Base-by-base conservation (phyloP, 2,113 vertebrate species). In the Lampris megalopsis region DNA sequence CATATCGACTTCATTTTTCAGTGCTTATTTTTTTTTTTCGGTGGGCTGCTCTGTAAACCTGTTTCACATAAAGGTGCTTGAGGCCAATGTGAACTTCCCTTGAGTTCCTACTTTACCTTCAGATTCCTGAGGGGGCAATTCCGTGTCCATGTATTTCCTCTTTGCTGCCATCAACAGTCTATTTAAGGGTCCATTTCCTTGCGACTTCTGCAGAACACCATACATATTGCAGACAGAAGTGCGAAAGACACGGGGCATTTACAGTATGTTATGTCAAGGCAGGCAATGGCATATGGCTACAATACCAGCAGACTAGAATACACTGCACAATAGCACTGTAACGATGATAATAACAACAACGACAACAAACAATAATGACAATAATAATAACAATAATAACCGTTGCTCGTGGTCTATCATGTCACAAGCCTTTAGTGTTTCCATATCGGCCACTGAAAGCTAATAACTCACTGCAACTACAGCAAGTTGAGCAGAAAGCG, bases 51-150 rank as follows among this genome's bases (percentile, higher is more conserved):
- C 54, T 79, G 71, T 79, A 69, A 42, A 42, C 8, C n/a, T 49
- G 45, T 41, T 48, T 47, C 65, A 77, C 45, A 57, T 72, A 64
- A 75, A 78, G 62, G 71, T 40, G 53, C 52, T 47, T 62, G 38
- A 88, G 64, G 75, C 52, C 64, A 7, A 9, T 41, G 60, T 36
- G 36, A 54, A 56, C 68, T 71, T 74, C 53, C 24, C 50, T 63
- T 73, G 58, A 9, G 41, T 57, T 73, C 13, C 13, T 56, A 62
- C 75, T 78, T 89, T 94, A 97, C 97, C 97, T 97, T 97, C 97
- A 24, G 97, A 96, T 88, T 98, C 97, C 92, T 93, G 95, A 92
- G 93, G 93, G 78, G 95, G 94, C 90, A 95, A 93, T 77, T 95
- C 94, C 76, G 95, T 95, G 84, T 96, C 95, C 93, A 94, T 95